Evolutionary conservation across 2,797 vertebrate species (phyloP).

Genomic region (Diglossa cyanea): DNA sequence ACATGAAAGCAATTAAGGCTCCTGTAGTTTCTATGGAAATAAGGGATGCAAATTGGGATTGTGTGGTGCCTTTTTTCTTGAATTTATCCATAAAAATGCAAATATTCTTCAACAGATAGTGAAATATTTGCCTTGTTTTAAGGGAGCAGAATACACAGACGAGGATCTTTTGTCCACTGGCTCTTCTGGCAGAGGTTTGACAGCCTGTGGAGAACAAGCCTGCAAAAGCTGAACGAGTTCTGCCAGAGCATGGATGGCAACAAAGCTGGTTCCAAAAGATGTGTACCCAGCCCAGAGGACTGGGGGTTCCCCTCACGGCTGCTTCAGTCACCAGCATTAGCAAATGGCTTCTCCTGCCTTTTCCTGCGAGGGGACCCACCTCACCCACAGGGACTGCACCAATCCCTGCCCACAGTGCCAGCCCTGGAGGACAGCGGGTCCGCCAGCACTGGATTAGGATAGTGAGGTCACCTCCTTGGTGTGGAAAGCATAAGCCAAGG

Average conservation of each 20-base stretch:
- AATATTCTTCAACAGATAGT: conserved; percentile 44
- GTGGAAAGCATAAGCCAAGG: not conserved
- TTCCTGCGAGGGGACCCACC: rapidly evolving
- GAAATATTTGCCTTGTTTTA: conserved; percentile 53
- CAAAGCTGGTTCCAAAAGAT: not conserved
- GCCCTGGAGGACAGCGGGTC: not conserved
- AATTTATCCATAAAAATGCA: conserved; percentile 72
- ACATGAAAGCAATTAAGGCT: conserved; percentile 49
- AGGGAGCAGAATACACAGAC: not conserved
- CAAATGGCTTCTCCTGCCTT: not conserved
- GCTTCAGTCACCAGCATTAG: not conserved
- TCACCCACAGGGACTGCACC: rapidly evolving
- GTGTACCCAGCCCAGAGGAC: rapidly evolving
- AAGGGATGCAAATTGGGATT: conserved; percentile 66
- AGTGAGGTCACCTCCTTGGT: not conserved
- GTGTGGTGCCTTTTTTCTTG: conserved; percentile 60
- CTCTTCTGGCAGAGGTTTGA: not conserved
- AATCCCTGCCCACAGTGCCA: not conserved
- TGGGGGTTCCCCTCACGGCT: not conserved
- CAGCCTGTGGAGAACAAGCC: not conserved
- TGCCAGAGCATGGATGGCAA: not conserved
- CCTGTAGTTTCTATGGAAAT: conserved; percentile 70
- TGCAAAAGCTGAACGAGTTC: not conserved
- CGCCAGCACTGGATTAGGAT: not conserved
- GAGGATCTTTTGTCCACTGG: conserved; percentile 19